A percentile compares a stretch with the other conserved stretches of the same genome.
phyloP scores from a whole-genome alignment of 2,113 vertebrate genomes.

The Pandion haliaetus region DNA sequence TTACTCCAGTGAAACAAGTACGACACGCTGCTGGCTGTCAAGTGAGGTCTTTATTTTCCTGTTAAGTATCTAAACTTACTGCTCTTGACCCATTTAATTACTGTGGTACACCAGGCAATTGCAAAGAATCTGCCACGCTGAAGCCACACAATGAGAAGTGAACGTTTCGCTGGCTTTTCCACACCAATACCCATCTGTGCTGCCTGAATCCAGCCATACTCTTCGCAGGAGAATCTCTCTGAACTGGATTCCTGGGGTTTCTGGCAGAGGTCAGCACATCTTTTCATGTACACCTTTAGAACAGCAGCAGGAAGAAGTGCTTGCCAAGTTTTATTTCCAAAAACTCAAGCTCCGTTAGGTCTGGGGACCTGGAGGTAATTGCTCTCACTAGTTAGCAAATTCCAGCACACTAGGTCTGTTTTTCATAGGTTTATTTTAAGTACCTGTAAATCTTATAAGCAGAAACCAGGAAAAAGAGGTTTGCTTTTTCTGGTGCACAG shows the following conservation, averaged over 20 bases:
- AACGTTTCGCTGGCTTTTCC: constrained; percentile 13
- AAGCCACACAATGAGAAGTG: constrained; percentile 58
- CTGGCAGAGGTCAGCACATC: constrained; percentile 63
- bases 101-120: constrained; percentile 54
- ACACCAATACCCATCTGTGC: constrained; percentile 30
- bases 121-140: constrained; percentile 44
- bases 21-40: neutral
- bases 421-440: constrained; percentile 77
- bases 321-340: constrained; percentile 68
- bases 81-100: constrained; percentile 58
- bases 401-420: constrained; percentile 64
- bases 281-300: constrained; percentile 68
- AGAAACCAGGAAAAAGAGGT: constrained; percentile 62
- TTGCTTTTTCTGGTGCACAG: constrained; percentile 58
- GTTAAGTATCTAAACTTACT: constrained; percentile 33
- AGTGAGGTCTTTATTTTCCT: constrained; percentile 54
- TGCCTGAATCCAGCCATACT: constrained; percentile 33
- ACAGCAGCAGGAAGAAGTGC: constrained; percentile 54
- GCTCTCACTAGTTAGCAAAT: constrained; percentile 70
- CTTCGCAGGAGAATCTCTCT: constrained; percentile 43
- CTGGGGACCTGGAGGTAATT: constrained; percentile 63
- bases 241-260: constrained; percentile 67
- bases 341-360: constrained; percentile 62
- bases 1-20: neutral
- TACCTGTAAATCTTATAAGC: constrained; percentile 75